Base-by-base conservation (phyloP, 2,797 vertebrate species). In the Peromyscus nudipes region DNA sequence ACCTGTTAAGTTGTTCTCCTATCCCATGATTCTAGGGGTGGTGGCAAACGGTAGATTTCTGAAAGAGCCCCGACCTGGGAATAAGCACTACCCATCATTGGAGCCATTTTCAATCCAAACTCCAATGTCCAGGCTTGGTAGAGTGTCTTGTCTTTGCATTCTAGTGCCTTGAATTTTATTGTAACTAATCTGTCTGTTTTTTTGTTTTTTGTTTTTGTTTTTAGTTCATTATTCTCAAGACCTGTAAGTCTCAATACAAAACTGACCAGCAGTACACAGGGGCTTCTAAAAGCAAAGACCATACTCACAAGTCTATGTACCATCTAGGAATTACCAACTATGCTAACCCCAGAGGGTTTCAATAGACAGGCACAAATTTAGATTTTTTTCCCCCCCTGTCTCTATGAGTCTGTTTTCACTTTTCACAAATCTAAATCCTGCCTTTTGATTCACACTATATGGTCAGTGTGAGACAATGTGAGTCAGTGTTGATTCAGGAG, bases 291-390 rank as follows among this genome's bases (percentile, higher is more conserved):
- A 90, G 81, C 90, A 69, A 82, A 91, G 40, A 12, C 55, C 11
- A 3, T 29, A 25, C 21, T 80, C 64, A 69, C 69, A 91, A 40
- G 43, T n/a, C 76, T 23, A 37, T 29, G 82, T 69, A n/a, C 77
- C 62, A 27, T 79, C 55, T 65, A 19, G 13, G 25, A 81, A 52
- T 85, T 60, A 80, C 75, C 79, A 89, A 40, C 4, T 31, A 13
- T 12, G 67, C 57, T 27, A 12, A 27, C 81, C 43, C 64, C 52
- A 55, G 40, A 37, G 43, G 43, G 92, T 93, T 95, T 94, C 43
- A 77, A 77, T 77, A 96, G 69, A 80, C 21, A 87, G 83, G 40
- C 67, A 83, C 92, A 89, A 64, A 86, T 86, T 94, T 82, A 92
- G 76, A 80, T 83, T 75, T 17, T 57, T 71, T 67, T 92, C 87